Evolutionary conservation across 2,113 vertebrate species (phyloP).

Genomic region (Cyanocitta stelleri): DNA sequence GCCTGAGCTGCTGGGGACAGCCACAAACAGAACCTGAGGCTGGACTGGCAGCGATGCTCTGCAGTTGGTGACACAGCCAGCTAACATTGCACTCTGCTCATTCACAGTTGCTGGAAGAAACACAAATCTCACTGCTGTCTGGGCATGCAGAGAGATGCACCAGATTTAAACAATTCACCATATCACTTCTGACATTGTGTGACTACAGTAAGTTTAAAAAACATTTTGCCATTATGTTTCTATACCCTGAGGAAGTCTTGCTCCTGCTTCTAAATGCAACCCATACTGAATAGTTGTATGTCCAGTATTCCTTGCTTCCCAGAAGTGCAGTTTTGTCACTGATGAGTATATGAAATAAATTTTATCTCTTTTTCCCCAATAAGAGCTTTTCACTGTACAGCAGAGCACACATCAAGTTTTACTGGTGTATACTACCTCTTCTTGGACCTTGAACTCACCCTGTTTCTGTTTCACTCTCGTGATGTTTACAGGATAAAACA

Average conservation of each 20-base stretch:
- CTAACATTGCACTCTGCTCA: not conserved
- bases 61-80: not conserved
- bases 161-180: not conserved
- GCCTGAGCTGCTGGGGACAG: not conserved
- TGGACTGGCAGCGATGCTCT: not conserved
- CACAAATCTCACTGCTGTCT: not conserved
- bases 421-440: not conserved
- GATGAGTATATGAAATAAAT: not conserved
- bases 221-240: not conserved
- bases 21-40: not conserved
- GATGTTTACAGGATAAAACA: not conserved
- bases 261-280: not conserved
- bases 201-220: not conserved
- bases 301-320: not conserved
- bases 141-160: not conserved
- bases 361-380: not conserved
- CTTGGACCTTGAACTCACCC: not conserved
- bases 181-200: not conserved
- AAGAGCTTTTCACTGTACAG: not conserved
- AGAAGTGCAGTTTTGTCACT: not conserved
- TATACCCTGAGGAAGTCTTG: fast-evolving
- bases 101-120: not conserved
- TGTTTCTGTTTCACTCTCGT: not conserved
- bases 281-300: fast-evolving
- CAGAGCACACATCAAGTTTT: not conserved